These are phyloP conservation scores for Rutilus rutilus DNA, from an alignment of 2,113 vertebrate genomes.

Conservation along the genomic window DNA sequence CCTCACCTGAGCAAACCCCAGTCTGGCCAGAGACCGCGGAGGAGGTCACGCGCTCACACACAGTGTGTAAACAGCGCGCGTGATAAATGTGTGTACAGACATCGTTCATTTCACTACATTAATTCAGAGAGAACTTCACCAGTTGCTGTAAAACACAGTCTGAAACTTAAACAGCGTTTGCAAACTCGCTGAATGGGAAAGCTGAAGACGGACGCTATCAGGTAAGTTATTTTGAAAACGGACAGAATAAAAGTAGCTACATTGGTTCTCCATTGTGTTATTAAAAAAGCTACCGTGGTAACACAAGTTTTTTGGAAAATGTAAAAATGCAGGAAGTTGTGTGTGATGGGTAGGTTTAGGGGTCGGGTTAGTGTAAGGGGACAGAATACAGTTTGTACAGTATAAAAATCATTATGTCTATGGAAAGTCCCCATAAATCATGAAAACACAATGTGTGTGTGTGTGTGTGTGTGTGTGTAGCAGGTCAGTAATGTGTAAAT, in stretches of 20 bases:
- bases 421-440: too few species aligned
- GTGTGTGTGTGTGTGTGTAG: too few species aligned
- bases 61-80: constrained; percentile 63
- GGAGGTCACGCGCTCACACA: constrained; percentile 71
- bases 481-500: too few species aligned
- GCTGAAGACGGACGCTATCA: neutral
- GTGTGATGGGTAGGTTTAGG: too few species aligned
- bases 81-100: constrained; percentile 64
- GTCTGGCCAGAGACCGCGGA: constrained; percentile 72
- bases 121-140: constrained; percentile 52
- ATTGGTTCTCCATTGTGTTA: neutral
- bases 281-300: neutral
- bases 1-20: constrained; percentile 71
- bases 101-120: constrained; percentile 64
- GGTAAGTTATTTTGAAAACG: neutral
- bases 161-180: neutral
- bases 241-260: neutral
- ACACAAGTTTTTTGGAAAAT: neutral
- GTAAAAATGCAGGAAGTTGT: too few species aligned
- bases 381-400: too few species aligned
- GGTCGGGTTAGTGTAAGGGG: too few species aligned
- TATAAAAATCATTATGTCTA: too few species aligned
- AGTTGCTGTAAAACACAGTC: neutral
- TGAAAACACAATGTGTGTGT: too few species aligned
- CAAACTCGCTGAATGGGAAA: too few species aligned